Conservation (phyloP, 1,140 invertebrate genomes). For the Agrypnia vestita region DNA sequence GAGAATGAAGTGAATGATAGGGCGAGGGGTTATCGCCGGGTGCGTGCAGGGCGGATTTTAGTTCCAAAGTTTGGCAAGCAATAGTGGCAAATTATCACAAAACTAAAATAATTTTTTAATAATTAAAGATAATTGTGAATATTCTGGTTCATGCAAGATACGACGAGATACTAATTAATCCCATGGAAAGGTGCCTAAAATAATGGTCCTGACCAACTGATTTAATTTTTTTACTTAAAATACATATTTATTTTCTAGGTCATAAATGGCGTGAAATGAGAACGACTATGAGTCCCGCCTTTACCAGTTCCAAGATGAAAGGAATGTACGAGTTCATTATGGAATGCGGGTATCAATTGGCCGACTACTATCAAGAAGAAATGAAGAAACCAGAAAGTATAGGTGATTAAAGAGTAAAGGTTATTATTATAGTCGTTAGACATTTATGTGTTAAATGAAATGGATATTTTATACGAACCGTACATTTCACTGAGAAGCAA, state of each 20-base stretch:
- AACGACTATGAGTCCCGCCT: constrained; percentile 65
- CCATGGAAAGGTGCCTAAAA: background rate
- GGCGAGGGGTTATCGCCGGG: too few relatives aligned
- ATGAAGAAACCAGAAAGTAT: constrained; percentile 20
- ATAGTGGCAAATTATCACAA: too few relatives aligned
- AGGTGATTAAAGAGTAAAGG: too few relatives aligned
- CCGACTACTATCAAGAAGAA: constrained; percentile 9
- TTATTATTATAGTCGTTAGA: too few relatives aligned
- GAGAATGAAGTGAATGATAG: too few relatives aligned
- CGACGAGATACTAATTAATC: background rate
- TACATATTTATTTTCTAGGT: constrained; percentile 34
- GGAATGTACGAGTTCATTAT: constrained; percentile 61
- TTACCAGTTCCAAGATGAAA: constrained; percentile 68
- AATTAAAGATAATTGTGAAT: background rate
- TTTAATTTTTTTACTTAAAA: background rate
- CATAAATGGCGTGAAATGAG: constrained; percentile 67
- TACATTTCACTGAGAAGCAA: too few relatives aligned
- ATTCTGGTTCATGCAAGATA: background rate
- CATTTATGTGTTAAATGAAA: too few relatives aligned
- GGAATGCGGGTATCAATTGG: constrained; percentile 29
- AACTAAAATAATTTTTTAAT: too few relatives aligned
- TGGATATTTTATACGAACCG: too few relatives aligned
- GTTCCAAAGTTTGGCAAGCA: too few relatives aligned
- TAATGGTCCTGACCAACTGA: background rate
- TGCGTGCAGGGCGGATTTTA: too few relatives aligned